Evolutionary conservation across 2,888 invertebrate species (phyloP).

Genomic region (Nysson spinosus): DNA sequence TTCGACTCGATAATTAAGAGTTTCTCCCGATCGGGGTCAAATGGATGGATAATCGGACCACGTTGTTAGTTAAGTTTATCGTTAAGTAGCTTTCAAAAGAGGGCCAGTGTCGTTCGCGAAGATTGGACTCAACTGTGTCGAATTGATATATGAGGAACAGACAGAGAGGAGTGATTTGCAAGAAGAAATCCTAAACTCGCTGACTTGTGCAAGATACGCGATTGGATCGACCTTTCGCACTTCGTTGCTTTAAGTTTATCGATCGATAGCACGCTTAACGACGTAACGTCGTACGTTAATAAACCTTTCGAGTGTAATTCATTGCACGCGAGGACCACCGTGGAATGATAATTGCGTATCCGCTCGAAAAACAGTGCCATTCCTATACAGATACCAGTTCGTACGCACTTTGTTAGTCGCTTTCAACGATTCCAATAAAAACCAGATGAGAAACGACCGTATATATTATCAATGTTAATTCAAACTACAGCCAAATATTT

Average conservation of each 20-base stretch:
- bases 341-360: constrained; percentile 2
- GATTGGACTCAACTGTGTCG: constrained; percentile 12
- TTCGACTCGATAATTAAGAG: constrained; percentile 29
- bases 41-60: constrained; percentile 45
- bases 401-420: constrained; percentile 16
- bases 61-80: constrained; percentile 55
- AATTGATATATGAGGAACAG: constrained; percentile 2
- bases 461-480: not conserved
- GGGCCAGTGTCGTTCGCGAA: constrained; percentile 32
- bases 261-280: constrained; percentile 27
- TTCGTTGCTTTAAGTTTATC: constrained; percentile 39
- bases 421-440: constrained; percentile 18
- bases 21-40: constrained; percentile 22
- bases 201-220: constrained; percentile 42
- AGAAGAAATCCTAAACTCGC: constrained; percentile 29
- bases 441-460: not conserved
- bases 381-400: constrained; percentile 42
- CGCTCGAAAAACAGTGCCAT: constrained; percentile 49
- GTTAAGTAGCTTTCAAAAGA: constrained; percentile 48
- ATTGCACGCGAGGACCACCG: constrained; percentile 17
- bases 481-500: constrained; percentile 2
- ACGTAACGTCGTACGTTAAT: constrained; percentile 16
- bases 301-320: constrained; percentile 13
- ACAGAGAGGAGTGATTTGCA: constrained; percentile 1
- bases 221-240: constrained; percentile 33